Evolutionary conservation across 2,113 vertebrate genomes (phyloP).

Genomic region (Notiomystis cincta): DNA sequence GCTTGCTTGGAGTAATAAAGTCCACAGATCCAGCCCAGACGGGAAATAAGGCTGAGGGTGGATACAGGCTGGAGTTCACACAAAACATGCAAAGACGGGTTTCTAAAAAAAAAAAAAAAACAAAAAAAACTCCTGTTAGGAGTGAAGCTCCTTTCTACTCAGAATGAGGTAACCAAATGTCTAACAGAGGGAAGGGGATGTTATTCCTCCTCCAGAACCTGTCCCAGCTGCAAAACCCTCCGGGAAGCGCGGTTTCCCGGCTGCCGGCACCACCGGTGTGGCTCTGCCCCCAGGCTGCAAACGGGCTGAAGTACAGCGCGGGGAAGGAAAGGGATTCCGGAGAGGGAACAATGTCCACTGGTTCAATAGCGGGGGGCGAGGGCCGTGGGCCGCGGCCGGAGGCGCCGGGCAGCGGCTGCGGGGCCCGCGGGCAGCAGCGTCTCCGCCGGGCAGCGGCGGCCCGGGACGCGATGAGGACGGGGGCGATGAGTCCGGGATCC

Average conservation of each 20-base stretch:
- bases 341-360: background rate
- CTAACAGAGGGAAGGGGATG: background rate
- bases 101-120: background rate
- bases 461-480: background rate
- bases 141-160: background rate
- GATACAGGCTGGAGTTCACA: background rate
- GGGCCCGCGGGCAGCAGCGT: background rate
- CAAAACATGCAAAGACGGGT: background rate
- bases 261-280: background rate
- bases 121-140: background rate
- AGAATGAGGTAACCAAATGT: background rate
- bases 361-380: background rate
- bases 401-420: background rate
- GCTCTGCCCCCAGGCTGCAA: slow-evolving; percentile 50
- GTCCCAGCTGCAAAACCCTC: background rate
- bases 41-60: background rate
- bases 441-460: background rate
- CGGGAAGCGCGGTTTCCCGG: background rate
- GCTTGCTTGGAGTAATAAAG: background rate
- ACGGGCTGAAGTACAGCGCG: background rate
- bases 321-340: background rate
- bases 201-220: background rate
- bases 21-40: background rate
- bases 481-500: background rate
- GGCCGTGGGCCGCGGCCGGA: too few relatives aligned